A percentile compares a stretch with the other conserved stretches of the same genome.
phyloP scores from a whole-genome alignment of 1,140 invertebrate genomes.

The Dendrolimus punctatus region DNA sequence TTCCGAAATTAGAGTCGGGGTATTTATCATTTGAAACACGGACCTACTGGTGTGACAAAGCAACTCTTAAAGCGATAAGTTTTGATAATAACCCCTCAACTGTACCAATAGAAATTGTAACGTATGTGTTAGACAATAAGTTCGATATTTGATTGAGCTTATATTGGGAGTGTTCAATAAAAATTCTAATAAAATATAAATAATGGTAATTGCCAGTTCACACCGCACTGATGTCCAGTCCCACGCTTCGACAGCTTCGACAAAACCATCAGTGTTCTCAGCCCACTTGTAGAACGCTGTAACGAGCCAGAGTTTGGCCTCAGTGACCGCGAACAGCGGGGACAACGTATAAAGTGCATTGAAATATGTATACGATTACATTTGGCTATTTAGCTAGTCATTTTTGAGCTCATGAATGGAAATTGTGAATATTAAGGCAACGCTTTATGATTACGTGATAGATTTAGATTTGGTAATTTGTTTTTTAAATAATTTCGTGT shows the following conservation, averaged over 20 bases:
- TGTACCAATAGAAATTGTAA: constrained; percentile 7
- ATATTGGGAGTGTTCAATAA: constrained; percentile 38
- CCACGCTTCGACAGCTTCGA: constrained; percentile 30
- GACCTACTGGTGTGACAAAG: constrained; percentile 30
- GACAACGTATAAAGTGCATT: background rate
- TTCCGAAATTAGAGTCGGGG: constrained; percentile 13
- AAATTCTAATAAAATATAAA: constrained; percentile 51
- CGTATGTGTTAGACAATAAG: constrained; percentile 1
- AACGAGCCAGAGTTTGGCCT: constrained; percentile 8
- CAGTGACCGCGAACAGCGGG: background rate
- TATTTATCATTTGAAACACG: constrained; percentile 20
- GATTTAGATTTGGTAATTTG: too few relatives aligned
- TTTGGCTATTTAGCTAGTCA: too few relatives aligned
- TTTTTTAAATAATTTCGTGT: too few relatives aligned
- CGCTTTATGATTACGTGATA: too few relatives aligned
- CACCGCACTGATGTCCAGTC: constrained; percentile 29
- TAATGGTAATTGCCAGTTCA: constrained; percentile 45
- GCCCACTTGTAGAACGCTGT: constrained; percentile 26
- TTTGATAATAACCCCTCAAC: constrained; percentile 6
- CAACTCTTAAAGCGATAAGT: constrained; percentile 14
- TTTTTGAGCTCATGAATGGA: too few relatives aligned
- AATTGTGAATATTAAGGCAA: too few relatives aligned
- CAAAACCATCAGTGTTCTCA: constrained; percentile 22
- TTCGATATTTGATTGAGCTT: constrained; percentile 4
- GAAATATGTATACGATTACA: background rate